Base-by-base conservation (phyloP, 2,888 invertebrate genomes). In the Harpagoxenus sublaevis region DNA sequence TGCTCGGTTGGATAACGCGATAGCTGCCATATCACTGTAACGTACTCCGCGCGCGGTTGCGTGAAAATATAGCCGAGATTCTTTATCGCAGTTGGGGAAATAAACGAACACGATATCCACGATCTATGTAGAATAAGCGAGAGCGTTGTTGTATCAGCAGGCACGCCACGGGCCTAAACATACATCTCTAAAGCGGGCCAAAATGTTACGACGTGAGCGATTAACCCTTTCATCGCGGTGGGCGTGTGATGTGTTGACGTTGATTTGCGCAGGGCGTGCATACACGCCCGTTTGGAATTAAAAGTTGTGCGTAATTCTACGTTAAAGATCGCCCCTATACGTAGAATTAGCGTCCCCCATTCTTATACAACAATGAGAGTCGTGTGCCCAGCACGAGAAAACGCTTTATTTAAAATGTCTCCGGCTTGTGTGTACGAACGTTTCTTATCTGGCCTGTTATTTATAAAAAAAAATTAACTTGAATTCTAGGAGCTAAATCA, bases 151-250 rank as follows among this genome's bases (percentile, higher is more conserved):
- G 73, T 39, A 81, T 73, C 70, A 81, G 60, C 79, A 15, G 48
- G 79, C 79, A 73, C 79, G 79, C 73, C 39, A 73, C 68, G 28
- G 60, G 35, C 48, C 71, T 79, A 71, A 79, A 73, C 79, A 81
- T 51, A 81, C 71, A 73, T 81, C 79, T 60, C 79, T 48, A 60
- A 62, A 39, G 48, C 60, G 73, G 73, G 73, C 79, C 79, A 51
- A 81, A 81, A 81, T 60, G 73, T 81, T 73, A 23, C 73, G 79
- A 73, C 73, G 60, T 62, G 73, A 81, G 79, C 60, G 73, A 81
- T 81, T 81, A 81, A 81, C 39, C 79, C 73, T 81, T 81, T 81
- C 79, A 73, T 81, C 79, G 73, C 60, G 39, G 60, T 81, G 79
- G 79, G 79, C 79, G 79, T 39, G 51, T 35, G 55, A 45, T 45